A percentile compares a stretch with the other conserved stretches of the same genome.
phyloP scores from a whole-genome alignment of 2,888 invertebrate species.

The Sminthurinus aureus region DNA sequence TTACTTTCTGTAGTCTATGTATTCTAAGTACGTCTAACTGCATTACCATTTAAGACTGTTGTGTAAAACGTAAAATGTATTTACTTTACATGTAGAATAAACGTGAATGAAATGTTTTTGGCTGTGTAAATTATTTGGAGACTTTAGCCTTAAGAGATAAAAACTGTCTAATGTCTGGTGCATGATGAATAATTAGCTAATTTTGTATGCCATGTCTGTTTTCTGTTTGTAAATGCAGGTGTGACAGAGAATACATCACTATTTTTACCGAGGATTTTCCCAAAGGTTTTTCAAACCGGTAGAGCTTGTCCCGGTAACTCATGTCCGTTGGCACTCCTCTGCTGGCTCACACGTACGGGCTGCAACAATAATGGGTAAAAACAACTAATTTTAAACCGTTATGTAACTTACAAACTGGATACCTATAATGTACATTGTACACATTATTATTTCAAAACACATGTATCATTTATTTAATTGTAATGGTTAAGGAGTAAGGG shows the following conservation, averaged over 20 bases:
- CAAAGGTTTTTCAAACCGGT: constrained; percentile 53
- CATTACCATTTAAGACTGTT: no score
- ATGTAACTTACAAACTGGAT: no score
- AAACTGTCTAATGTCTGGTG: no score
- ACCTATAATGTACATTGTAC: no score
- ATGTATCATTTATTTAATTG: no score
- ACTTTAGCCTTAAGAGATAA: background rate
- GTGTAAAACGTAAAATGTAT: no score
- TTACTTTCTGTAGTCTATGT: no score
- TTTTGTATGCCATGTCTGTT: background rate
- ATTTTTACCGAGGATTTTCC: constrained; percentile 57
- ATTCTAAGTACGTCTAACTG: no score
- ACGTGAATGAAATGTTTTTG: no score
- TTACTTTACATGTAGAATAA: no score
- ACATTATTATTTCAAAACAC: no score
- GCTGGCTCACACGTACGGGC: constrained; percentile 57
- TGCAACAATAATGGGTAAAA: constrained; percentile 45
- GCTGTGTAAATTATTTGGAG: background rate
- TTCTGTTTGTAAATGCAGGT: constrained; percentile 5
- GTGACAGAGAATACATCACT: constrained; percentile 44
- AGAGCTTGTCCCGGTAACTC: constrained; percentile 55
- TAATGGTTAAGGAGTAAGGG: no score
- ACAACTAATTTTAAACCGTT: background rate
- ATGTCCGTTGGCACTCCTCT: constrained; percentile 56
- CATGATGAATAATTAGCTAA: background rate